Conservation (phyloP, 1,140 invertebrate genomes). For the Brachionus sp. region DNA sequence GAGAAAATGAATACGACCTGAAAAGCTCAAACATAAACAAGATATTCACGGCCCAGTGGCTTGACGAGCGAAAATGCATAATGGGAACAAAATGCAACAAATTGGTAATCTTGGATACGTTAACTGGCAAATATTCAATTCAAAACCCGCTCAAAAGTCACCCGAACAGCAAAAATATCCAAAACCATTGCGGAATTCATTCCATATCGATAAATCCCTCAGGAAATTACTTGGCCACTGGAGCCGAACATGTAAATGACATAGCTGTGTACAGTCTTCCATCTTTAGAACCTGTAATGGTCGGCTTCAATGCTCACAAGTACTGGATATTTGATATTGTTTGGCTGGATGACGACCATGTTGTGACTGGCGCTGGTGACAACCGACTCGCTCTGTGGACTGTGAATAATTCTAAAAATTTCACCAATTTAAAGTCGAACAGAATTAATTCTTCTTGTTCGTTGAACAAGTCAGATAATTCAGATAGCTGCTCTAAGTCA, state of each 20-base stretch:
- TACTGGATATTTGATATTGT: slow-evolving; percentile 93
- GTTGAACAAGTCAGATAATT: slow-evolving; percentile 1
- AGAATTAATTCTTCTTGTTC: neutral
- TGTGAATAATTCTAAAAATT: slow-evolving; percentile 51
- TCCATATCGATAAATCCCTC: slow-evolving; percentile 91
- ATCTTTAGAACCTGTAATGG: slow-evolving; percentile 84
- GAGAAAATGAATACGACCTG: slow-evolving; percentile 55
- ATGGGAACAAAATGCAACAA: slow-evolving; percentile 96
- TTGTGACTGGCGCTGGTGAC: slow-evolving; percentile 86
- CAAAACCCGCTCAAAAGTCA: slow-evolving; percentile 52
- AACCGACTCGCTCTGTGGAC: slow-evolving; percentile 65
- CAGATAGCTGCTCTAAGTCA: neutral
- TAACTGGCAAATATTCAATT: slow-evolving; percentile 7
- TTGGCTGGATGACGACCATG: slow-evolving; percentile 91
- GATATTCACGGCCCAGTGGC: slow-evolving; percentile 90
- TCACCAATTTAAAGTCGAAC: neutral
- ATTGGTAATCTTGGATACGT: slow-evolving; percentile 54
- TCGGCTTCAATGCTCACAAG: slow-evolving; percentile 78
- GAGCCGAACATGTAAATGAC: slow-evolving; percentile 83
- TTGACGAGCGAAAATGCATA: slow-evolving; percentile 86
- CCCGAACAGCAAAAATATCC: slow-evolving; percentile 43
- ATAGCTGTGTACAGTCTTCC: slow-evolving; percentile 86
- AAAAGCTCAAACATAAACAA: slow-evolving; percentile 75
- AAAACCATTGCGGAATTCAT: slow-evolving; percentile 73
- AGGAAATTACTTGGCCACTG: slow-evolving; percentile 80